phyloP scores from a whole-genome alignment of 2,888 invertebrate species.

The Brassicogethes aeneus region DNA sequence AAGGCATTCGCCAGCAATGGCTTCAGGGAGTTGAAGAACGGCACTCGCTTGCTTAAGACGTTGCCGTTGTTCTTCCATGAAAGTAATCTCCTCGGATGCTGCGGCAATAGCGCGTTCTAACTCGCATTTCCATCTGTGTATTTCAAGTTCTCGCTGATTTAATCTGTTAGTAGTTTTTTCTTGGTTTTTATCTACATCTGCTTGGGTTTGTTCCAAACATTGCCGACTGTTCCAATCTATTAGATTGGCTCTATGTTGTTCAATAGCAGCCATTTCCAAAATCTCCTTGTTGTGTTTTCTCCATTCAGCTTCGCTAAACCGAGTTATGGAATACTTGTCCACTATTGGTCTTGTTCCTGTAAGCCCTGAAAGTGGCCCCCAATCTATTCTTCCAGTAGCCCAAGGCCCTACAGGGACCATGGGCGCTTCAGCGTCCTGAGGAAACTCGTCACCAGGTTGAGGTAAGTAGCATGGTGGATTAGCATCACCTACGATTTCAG shows the following conservation, averaged over 20 bases:
- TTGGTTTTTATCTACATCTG: conserved; percentile 59
- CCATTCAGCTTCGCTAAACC: conserved; percentile 69
- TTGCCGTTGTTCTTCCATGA: conserved; percentile 57
- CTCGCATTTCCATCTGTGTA: conserved; percentile 68
- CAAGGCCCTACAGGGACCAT: conserved; percentile 55
- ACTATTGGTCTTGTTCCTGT: conserved; percentile 68
- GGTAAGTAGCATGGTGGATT: conserved; percentile 45
- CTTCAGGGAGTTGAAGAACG: conserved; percentile 60
- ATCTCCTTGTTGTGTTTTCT: conserved; percentile 39
- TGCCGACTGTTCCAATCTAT: conserved; percentile 55
- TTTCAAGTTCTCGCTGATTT: conserved; percentile 55
- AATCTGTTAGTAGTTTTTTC: conserved; percentile 56
- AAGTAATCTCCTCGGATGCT: conserved; percentile 60
- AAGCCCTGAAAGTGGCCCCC: conserved; percentile 58
- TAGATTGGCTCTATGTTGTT: conserved; percentile 33
- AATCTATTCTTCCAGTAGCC: conserved; percentile 64
- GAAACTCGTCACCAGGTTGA: conserved; percentile 42
- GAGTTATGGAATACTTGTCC: conserved; percentile 65
- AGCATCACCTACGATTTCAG: conserved; percentile 5
- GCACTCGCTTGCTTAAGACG: conserved; percentile 59
- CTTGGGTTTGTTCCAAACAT: conserved; percentile 54
- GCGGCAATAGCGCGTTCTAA: conserved; percentile 60
- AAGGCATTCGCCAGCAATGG: conserved; percentile 68
- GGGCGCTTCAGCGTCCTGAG: conserved; percentile 28
- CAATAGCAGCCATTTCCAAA: conserved; percentile 29